phyloP scores from a whole-genome alignment of 2,113 vertebrate genomes.

The Trichomycterus rosablanca region DNA sequence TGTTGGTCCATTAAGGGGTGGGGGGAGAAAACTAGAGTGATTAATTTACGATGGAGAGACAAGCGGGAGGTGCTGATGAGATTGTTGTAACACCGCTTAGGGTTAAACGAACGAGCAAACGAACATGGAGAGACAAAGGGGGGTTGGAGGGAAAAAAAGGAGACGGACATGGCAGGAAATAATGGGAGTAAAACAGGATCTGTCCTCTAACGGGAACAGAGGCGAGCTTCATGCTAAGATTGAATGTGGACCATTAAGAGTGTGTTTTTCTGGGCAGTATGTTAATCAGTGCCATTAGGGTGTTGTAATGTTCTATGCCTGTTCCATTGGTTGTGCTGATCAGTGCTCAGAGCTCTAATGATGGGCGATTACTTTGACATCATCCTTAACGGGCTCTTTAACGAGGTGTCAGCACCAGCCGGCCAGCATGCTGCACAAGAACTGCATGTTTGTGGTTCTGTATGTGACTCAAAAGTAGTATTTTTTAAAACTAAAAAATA shows the following conservation, averaged over 20 bases:
- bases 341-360: slow-evolving; percentile 74
- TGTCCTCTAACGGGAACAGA: too few species aligned
- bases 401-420: slow-evolving; percentile 67
- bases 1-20: slow-evolving; percentile 65
- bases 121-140: slow-evolving; percentile 46
- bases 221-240: not conserved
- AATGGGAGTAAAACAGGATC: slow-evolving; percentile 12
- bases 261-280: slow-evolving; percentile 30
- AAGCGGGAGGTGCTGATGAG: slow-evolving; percentile 49
- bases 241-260: slow-evolving; percentile 10
- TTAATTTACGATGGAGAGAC: slow-evolving; percentile 56
- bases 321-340: slow-evolving; percentile 72
- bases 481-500: too few species aligned
- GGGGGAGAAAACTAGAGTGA: slow-evolving; percentile 39
- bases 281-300: slow-evolving; percentile 39
- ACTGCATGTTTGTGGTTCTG: slow-evolving; percentile 8
- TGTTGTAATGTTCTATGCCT: slow-evolving; percentile 47
- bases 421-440: slow-evolving; percentile 54
- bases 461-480: too few species aligned
- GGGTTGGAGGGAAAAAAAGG: not conserved
- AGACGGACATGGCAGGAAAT: not conserved
- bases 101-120: slow-evolving; percentile 52
- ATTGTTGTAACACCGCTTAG: slow-evolving; percentile 43
- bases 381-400: slow-evolving; percentile 76
- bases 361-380: slow-evolving; percentile 79